Percentiles rank a stretch among this genome's conserved stretches.
Conservation (phyloP, 2,797 vertebrate species). For the Geotrypetes seraphini region DNA sequence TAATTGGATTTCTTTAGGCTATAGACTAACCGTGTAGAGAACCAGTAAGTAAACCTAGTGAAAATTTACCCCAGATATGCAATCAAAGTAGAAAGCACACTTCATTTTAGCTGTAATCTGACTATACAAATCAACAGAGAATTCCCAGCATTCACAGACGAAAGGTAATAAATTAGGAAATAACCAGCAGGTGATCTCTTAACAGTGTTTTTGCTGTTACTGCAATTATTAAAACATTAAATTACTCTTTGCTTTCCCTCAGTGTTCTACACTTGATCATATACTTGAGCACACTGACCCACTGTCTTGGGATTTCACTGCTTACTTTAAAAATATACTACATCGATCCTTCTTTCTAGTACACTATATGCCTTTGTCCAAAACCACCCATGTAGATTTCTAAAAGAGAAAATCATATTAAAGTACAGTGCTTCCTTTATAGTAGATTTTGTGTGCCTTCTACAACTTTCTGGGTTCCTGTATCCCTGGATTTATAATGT, state of each 20-base stretch:
- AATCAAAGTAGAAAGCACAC: no score
- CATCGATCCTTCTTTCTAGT: constrained; percentile 52
- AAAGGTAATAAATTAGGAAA: no score
- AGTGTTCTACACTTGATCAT: not conserved
- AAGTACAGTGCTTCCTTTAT: constrained; percentile 62
- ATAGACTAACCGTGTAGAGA: no score
- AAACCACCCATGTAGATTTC: constrained; percentile 65
- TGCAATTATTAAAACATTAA: no score
- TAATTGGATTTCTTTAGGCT: no score
- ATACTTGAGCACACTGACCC: constrained; percentile 25
- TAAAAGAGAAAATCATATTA: constrained; percentile 60
- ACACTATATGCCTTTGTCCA: constrained; percentile 62
- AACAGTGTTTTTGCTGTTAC: no score
- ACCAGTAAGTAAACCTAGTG: no score
- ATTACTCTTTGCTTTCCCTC: constrained; percentile 21
- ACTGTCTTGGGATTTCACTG: constrained; percentile 33
- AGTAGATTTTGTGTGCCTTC: constrained; percentile 49
- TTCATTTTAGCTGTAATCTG: no score
- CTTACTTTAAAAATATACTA: constrained; percentile 36
- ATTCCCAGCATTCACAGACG: no score
- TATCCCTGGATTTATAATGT: constrained; percentile 64
- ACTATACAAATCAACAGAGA: no score
- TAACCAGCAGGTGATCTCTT: no score
- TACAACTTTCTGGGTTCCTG: constrained; percentile 53
- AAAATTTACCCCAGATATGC: no score